phyloP scores from a whole-genome alignment of 2,113 vertebrate species.

The Tauraco erythrolophus region DNA sequence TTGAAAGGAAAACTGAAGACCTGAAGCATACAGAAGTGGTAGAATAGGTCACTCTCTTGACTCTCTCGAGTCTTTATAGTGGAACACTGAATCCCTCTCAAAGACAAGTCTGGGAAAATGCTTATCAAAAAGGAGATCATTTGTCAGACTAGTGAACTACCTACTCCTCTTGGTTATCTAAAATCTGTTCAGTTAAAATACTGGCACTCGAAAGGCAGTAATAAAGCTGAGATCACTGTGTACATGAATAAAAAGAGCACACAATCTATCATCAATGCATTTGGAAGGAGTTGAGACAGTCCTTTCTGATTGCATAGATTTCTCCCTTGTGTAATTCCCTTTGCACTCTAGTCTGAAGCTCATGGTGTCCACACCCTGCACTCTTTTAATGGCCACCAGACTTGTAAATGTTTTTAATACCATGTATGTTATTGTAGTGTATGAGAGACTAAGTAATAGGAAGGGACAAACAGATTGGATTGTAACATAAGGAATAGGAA shows the following conservation, averaged over 20 bases:
- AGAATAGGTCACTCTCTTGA: background rate
- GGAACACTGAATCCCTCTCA: background rate
- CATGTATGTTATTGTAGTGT: background rate
- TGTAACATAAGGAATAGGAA: background rate
- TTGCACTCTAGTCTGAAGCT: background rate
- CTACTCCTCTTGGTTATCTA: background rate
- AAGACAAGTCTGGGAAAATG: background rate
- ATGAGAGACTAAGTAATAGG: background rate
- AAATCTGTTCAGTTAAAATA: slow-evolving; percentile 1
- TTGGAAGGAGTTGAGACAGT: slow-evolving; percentile 38
- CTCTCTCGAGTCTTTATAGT: background rate
- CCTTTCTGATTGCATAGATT: background rate
- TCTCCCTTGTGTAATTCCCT: slow-evolving; percentile 10
- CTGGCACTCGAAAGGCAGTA: background rate
- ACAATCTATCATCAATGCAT: background rate
- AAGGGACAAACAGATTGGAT: background rate
- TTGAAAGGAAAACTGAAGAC: background rate
- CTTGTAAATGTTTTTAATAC: background rate
- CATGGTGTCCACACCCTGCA: background rate
- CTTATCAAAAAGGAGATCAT: background rate
- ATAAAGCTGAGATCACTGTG: slow-evolving; percentile 32
- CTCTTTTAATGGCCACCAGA: background rate
- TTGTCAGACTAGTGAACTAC: background rate
- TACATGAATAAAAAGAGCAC: background rate
- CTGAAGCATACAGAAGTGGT: background rate